Conservation (phyloP, 2,888 invertebrate species). For the Salpingus planirostris region DNA sequence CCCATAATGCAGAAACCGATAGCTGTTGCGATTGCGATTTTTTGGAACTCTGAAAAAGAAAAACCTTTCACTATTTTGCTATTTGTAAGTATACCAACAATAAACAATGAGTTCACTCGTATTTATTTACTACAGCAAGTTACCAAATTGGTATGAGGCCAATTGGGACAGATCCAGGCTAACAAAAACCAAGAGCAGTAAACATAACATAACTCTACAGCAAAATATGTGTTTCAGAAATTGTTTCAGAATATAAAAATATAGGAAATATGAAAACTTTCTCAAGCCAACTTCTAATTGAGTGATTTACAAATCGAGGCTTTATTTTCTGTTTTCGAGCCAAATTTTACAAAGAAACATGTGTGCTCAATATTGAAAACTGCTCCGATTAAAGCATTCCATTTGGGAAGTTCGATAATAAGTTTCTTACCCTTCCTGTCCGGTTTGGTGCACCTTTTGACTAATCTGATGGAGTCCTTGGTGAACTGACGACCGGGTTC, state of each 20-base stretch:
- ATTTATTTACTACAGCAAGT: background rate
- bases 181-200: background rate
- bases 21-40: slow-evolving; percentile 98
- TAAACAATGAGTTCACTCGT: background rate
- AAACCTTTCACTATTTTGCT: too few species aligned
- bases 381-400: too few species aligned
- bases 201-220: too few species aligned
- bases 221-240: too few species aligned
- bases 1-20: slow-evolving; percentile 99
- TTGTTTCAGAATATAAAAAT: too few species aligned
- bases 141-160: background rate
- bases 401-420: slow-evolving; percentile 6
- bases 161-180: background rate
- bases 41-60: too few species aligned
- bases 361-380: too few species aligned
- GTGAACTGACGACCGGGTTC: slow-evolving; percentile 95
- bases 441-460: slow-evolving; percentile 98
- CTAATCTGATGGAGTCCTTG: slow-evolving; percentile 96
- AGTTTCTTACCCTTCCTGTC: slow-evolving; percentile 96
- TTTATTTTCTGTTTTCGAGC: too few species aligned
- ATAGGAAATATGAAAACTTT: slow-evolving; percentile 1
- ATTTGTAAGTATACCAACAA: too few species aligned
- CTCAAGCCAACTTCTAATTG: background rate
- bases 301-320: too few species aligned
- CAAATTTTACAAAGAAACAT: too few species aligned